phyloP scores from a whole-genome alignment of 1,140 invertebrate genomes.

The Episyrphus balteatus region DNA sequence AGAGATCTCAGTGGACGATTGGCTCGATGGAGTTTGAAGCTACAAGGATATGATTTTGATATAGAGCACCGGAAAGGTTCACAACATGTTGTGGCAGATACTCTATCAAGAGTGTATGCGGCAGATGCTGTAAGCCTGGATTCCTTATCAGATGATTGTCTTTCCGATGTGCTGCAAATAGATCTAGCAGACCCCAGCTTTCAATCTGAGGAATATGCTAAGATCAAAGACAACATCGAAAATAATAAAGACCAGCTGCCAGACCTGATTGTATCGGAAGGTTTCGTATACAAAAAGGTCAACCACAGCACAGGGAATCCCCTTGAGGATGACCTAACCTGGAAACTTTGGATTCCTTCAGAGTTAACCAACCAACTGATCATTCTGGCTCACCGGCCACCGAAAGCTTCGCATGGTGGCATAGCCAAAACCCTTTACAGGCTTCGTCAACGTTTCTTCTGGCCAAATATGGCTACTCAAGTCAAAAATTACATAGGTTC shows the following conservation, averaged over 20 bases:
- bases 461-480: too few species aligned
- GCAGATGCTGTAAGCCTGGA: too few species aligned
- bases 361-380: background rate
- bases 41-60: conserved; percentile 36
- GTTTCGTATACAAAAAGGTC: background rate
- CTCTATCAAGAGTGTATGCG: conserved; percentile 20
- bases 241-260: conserved; percentile 4
- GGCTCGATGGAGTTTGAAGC: conserved; percentile 34
- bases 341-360: conserved; percentile 6
- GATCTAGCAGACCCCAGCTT: background rate
- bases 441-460: background rate
- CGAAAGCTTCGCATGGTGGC: background rate
- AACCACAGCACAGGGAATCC: background rate
- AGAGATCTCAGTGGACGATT: conserved; percentile 35
- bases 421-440: background rate
- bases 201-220: background rate
- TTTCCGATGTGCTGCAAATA: background rate
- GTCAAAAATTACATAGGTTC: background rate
- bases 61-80: conserved; percentile 34
- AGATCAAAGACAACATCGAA: background rate
- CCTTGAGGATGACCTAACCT: background rate
- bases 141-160: too few species aligned
- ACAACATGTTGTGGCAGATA: conserved; percentile 25
- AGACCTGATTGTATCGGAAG: conserved; percentile 6
- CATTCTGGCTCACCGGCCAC: background rate